Evolutionary conservation across 2,888 invertebrate species (phyloP).

Genomic region (Zaprionus lineosus): DNA sequence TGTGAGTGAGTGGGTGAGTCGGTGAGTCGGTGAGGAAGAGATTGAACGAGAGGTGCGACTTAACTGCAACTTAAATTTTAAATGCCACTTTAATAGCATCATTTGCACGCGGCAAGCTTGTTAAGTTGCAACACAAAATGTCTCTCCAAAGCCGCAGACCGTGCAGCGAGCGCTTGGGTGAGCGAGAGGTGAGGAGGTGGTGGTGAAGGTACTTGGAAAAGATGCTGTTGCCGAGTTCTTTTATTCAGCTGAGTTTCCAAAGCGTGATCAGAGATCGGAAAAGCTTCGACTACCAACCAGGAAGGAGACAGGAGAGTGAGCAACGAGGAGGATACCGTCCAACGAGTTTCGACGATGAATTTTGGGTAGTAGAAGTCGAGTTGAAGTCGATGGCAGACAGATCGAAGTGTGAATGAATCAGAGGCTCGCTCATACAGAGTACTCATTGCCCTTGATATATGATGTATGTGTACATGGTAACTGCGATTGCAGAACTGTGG

Average conservation of each 20-base stretch:
- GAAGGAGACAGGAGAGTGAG: constrained; percentile 22
- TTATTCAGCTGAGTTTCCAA: no score
- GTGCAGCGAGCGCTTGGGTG: background rate
- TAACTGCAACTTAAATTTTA: constrained; percentile 78
- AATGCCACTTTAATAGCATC: constrained; percentile 81
- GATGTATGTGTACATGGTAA: no score
- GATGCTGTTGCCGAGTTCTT: no score
- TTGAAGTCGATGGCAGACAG: no score
- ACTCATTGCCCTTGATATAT: no score
- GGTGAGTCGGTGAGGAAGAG: constrained; percentile 11
- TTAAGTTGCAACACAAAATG: constrained; percentile 49
- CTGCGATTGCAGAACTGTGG: constrained; percentile 6
- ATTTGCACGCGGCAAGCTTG: constrained; percentile 80
- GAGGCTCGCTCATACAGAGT: no score
- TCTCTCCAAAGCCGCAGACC: constrained; percentile 14
- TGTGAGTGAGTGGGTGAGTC: background rate
- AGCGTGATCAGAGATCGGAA: constrained; percentile 31
- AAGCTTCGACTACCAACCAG: no score
- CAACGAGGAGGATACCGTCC: no score
- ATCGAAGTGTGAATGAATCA: no score
- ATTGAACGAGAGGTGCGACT: constrained; percentile 51
- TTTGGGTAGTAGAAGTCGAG: no score
- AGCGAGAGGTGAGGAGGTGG: background rate
- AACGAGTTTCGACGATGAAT: no score
- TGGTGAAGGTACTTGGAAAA: background rate